phyloP scores from a whole-genome alignment of 2,797 vertebrate genomes.

The Coccyzus lansbergi region DNA sequence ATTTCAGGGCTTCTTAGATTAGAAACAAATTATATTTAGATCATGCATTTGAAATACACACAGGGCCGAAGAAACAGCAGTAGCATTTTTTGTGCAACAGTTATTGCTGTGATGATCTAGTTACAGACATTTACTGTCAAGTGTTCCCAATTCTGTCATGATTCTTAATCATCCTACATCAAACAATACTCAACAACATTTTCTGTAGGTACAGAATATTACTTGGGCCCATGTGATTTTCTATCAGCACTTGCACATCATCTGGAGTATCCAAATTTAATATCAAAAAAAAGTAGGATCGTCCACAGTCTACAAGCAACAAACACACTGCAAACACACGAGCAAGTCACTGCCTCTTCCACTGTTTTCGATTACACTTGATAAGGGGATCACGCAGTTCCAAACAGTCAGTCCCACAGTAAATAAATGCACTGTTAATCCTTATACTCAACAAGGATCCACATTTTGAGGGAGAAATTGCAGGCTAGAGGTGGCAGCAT shows the following conservation, averaged over 20 bases:
- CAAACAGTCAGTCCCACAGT: background rate
- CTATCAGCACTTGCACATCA: background rate
- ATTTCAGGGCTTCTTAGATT: constrained; percentile 11
- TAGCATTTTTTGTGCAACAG: background rate
- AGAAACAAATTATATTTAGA: constrained; percentile 24
- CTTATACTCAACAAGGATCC: background rate
- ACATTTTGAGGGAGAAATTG: background rate
- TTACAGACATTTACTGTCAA: background rate
- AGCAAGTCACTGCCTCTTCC: background rate
- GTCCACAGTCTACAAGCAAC: background rate
- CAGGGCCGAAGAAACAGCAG: background rate
- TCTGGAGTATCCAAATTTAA: background rate
- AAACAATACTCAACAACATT: background rate
- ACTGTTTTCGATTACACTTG: background rate
- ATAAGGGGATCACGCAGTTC: background rate
- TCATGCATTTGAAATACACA: background rate
- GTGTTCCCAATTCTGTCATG: background rate
- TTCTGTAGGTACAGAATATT: background rate
- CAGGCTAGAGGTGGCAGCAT: background rate
- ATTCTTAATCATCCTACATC: background rate
- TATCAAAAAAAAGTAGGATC: background rate
- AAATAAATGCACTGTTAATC: background rate
- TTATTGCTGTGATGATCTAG: background rate
- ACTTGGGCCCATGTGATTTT: background rate
- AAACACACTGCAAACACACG: background rate